phyloP scores from a whole-genome alignment of 2,888 invertebrate species.

The Tenthredo livida region DNA sequence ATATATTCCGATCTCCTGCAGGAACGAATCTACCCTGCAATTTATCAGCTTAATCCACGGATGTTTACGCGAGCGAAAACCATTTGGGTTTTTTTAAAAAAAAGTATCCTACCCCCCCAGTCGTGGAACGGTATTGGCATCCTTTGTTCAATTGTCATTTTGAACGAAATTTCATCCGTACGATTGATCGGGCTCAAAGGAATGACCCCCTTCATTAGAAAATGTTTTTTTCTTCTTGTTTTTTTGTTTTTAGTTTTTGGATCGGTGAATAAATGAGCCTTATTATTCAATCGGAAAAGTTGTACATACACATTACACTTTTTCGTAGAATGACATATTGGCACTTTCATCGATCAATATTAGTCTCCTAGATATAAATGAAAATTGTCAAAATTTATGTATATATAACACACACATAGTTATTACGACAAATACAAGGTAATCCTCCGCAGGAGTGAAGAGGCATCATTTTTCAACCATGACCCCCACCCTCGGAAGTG shows the following conservation, averaged over 20 bases:
- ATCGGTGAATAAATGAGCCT: background rate
- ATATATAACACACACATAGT: background rate
- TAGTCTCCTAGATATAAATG: background rate
- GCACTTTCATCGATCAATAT: background rate
- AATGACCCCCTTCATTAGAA: background rate
- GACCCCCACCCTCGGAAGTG: background rate
- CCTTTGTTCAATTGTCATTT: constrained; percentile 18
- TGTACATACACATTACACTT: background rate
- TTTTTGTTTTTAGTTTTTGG: background rate
- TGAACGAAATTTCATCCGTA: background rate
- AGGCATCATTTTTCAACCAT: constrained; percentile 22
- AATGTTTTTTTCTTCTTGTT: background rate
- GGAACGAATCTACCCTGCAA: constrained; percentile 8
- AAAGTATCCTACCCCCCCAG: background rate
- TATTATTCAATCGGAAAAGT: background rate
- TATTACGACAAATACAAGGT: background rate
- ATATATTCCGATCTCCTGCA: constrained; percentile 27
- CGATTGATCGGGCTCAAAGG: constrained; percentile 18
- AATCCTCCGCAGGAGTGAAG: background rate
- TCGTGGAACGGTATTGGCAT: background rate
- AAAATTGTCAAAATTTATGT: background rate
- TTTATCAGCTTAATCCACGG: constrained; percentile 42
- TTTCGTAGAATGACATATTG: background rate
- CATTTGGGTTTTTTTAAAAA: constrained; percentile 12
- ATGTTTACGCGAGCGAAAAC: constrained; percentile 23